Base-by-base conservation (phyloP, 2,888 invertebrate species). In the Thereva nobilitata region DNA sequence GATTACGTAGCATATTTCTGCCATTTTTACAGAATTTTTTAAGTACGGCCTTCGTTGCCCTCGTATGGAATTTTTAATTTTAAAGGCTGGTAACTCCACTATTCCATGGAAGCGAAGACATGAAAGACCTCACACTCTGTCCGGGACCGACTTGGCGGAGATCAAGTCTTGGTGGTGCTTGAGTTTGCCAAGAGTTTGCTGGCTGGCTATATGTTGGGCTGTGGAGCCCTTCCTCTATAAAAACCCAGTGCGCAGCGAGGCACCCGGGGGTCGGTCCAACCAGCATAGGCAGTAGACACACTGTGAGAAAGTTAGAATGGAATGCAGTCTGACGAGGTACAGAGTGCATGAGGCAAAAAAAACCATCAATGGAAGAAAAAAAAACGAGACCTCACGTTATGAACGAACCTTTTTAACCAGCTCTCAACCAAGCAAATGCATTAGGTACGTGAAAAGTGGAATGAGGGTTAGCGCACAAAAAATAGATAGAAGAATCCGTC, bases 231-330 rank as follows among this genome's bases (percentile, higher is more conserved):
- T 57, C 66, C 38, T 53, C 44, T 9, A 50, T 35, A 57, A 23
- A 41, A 41, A 12, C 12, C 55, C 61, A 59, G 44, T 59, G 50
- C 53, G 47, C 64, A 35, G 64, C 64, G 54, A 37, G 45, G 53
- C 44, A 63, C 10, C 52, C 56, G 45, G n/a, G 63, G n/a, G 49
- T 10, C 42, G 23, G 55, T 57, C 53, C 53, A 61, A 53, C 66
- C 38, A 53, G 59, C 38, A 55, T 44, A 35, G 49, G 56, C 45
- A 37, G 59, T 64, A 55, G 56, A 64, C 63, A 52, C 54, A 79
- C 78, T 79, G 79, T 79, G 79, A 79, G 79, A 79, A 79, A 79
- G 79, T 79, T 79, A 78, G 77, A 76, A 77, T 79, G 79, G 79
- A 79, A 79, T 79, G 79, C 78, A 75, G 79, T 79, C 77, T 75